Evolutionary conservation across 2,113 vertebrate species (phyloP).

Genomic region (Notarius lentiginosus): DNA sequence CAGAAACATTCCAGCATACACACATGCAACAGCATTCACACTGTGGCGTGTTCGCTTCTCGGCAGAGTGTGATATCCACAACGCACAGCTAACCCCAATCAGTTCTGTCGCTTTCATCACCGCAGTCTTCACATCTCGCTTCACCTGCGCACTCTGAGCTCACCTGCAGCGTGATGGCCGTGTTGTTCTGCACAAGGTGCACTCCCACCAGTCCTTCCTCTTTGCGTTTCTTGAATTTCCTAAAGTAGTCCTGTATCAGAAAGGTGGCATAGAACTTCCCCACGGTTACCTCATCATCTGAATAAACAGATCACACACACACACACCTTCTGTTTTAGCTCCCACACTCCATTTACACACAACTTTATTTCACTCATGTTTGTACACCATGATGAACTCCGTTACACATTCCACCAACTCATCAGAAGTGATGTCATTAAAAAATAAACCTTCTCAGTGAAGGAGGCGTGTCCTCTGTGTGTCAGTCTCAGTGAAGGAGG

Average conservation of each 20-base stretch:
- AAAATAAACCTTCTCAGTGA: background rate
- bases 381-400: background rate
- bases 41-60: background rate
- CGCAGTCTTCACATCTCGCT: background rate
- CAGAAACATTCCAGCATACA: conserved; percentile 35
- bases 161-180: conserved; percentile 96
- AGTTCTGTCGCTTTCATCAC: background rate
- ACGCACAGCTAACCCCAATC: background rate
- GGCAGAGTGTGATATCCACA: background rate
- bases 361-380: conserved; percentile 23
- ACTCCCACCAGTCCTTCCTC: conserved; percentile 98
- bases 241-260: conserved; percentile 99
- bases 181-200: conserved; percentile 88
- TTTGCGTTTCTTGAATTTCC: conserved; percentile 99
- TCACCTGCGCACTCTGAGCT: conserved; percentile 60
- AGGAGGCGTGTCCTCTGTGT: background rate
- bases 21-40: conserved; percentile 25
- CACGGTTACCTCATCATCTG: conserved; percentile 99
- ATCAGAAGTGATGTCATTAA: background rate
- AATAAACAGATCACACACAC: conserved; percentile 98
- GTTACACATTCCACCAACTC: background rate
- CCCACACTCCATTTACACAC: conserved; percentile 45
- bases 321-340: conserved; percentile 86
- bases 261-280: conserved; percentile 99
- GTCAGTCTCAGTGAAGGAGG: background rate